These are phyloP conservation scores for Rutilus rutilus DNA, from an alignment of 2,113 vertebrate genomes.

Conservation along the genomic window DNA sequence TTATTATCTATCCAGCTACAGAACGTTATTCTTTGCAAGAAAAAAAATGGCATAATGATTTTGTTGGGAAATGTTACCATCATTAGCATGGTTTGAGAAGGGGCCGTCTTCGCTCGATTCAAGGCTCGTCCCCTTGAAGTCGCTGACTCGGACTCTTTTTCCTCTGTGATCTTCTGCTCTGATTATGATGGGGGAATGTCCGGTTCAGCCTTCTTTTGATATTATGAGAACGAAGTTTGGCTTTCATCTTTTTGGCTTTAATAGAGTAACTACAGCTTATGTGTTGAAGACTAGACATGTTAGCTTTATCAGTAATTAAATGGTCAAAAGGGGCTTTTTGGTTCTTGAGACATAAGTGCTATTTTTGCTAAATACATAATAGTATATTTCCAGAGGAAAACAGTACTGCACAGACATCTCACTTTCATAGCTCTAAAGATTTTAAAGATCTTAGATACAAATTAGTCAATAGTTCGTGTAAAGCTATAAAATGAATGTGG, in stretches of 20 bases:
- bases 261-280: neutral
- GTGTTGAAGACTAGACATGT: neutral
- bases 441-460: neutral
- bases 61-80: conserved; percentile 19
- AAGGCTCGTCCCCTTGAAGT: neutral
- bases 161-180: neutral
- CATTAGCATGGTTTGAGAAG: neutral
- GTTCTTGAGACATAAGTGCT: neutral
- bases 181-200: neutral
- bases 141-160: neutral
- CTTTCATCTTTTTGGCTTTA: conserved; percentile 4
- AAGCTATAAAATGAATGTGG: neutral
- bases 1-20: conserved; percentile 22
- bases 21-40: neutral
- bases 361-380: neutral
- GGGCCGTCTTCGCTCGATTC: neutral
- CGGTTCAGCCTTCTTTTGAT: neutral
- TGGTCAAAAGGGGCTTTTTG: neutral
- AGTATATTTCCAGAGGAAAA: neutral
- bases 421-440: neutral
- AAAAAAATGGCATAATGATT: conserved; percentile 33
- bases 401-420: neutral
- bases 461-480: neutral
- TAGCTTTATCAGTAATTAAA: conserved; percentile 10
- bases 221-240: neutral